phyloP scores from a whole-genome alignment of 30 jellyfish, hydroid and myxozoan genomes.

The Turritopsis dohrnii region DNA sequence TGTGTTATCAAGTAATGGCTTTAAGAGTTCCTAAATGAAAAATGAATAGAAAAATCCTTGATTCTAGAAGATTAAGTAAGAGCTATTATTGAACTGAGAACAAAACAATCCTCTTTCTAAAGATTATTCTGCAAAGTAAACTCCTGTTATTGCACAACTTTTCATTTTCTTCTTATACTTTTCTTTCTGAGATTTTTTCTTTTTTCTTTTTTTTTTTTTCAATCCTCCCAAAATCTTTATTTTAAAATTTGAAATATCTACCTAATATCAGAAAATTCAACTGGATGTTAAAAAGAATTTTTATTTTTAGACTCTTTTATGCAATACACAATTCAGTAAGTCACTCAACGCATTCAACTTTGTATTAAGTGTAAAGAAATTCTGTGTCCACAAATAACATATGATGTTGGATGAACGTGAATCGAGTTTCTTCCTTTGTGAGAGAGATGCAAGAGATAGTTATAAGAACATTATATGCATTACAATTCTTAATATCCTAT shows the following conservation, averaged over 20 bases:
- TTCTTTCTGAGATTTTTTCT: not conserved
- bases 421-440: not conserved
- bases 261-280: too few species aligned
- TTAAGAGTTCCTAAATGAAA: not conserved
- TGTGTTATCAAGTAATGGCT: not conserved
- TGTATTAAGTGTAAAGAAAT: too few species aligned
- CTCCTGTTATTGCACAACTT: not conserved
- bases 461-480: too few species aligned
- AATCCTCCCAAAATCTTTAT: too few species aligned
- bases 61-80: not conserved
- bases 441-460: not conserved
- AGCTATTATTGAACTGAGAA: not conserved
- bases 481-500: not conserved
- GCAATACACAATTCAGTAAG: too few species aligned
- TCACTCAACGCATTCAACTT: too few species aligned
- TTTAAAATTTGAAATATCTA: too few species aligned
- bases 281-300: too few species aligned
- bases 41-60: not conserved
- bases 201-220: not conserved
- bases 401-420: not conserved
- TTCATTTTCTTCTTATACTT: not conserved
- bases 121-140: not conserved
- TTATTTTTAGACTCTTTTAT: too few species aligned
- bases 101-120: not conserved
- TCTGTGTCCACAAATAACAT: too few species aligned